Conservation (phyloP, 2,113 vertebrate species). For the Cathartes aura region DNA sequence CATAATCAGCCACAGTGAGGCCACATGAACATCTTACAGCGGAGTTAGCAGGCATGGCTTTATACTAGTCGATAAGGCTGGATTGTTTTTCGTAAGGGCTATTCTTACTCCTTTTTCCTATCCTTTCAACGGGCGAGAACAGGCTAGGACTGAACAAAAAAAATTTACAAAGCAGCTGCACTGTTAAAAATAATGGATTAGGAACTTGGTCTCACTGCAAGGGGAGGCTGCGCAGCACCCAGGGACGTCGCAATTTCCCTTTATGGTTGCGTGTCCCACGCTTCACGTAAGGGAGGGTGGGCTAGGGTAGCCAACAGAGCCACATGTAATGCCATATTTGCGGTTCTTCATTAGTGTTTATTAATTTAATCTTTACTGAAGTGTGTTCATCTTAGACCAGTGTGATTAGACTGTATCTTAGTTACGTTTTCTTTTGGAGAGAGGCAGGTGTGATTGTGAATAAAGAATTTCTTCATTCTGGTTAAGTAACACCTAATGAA, state of each 20-base stretch:
- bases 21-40: background rate
- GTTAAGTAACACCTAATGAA: constrained; percentile 31
- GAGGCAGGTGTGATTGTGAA: background rate
- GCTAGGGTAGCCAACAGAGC: background rate
- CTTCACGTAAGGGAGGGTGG: background rate
- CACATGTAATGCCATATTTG: background rate
- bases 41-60: background rate
- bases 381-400: background rate
- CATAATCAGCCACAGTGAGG: background rate
- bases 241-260: background rate
- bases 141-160: background rate
- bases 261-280: background rate
- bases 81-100: background rate
- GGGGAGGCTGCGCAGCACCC: background rate
- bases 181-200: background rate
- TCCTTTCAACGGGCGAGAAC: background rate
- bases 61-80: background rate
- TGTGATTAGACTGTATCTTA: background rate
- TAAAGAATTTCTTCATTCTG: background rate
- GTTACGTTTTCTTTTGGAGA: background rate
- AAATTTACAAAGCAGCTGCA: background rate
- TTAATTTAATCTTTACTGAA: background rate
- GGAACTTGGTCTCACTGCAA: background rate
- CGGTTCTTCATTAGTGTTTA: background rate
- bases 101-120: background rate